phyloP scores from a whole-genome alignment of 2,888 invertebrate genomes.

The Vannuccia rotundouncinata region DNA sequence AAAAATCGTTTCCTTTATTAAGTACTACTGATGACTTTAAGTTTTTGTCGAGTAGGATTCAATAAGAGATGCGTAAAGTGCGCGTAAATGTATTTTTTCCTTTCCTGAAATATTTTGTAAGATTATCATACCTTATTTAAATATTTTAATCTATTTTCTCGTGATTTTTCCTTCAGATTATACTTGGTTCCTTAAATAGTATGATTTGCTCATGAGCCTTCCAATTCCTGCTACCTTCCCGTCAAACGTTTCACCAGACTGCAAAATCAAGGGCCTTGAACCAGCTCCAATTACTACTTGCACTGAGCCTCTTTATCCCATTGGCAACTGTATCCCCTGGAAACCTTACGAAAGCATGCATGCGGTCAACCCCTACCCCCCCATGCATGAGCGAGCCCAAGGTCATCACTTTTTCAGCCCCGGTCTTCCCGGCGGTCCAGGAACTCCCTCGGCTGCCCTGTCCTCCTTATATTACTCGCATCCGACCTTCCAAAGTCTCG shows the following conservation, averaged over 20 bases:
- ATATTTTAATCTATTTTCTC: too few relatives aligned
- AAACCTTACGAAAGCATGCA: neutral
- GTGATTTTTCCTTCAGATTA: too few relatives aligned
- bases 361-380: neutral
- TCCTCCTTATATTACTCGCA: constrained; percentile 17
- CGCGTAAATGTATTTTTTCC: too few relatives aligned
- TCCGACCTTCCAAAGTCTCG: constrained; percentile 44
- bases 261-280: too few relatives aligned
- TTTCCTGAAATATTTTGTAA: too few relatives aligned
- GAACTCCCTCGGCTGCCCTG: constrained; percentile 35
- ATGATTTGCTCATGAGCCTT: neutral
- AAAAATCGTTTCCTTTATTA: too few relatives aligned
- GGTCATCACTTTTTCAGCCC: neutral
- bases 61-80: too few relatives aligned
- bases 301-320: neutral
- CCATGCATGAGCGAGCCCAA: neutral
- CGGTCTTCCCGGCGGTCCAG: neutral
- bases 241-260: neutral
- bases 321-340: neutral
- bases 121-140: too few relatives aligned
- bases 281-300: neutral
- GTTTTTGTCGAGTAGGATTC: too few relatives aligned
- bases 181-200: too few relatives aligned
- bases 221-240: neutral
- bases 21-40: too few relatives aligned